Conservation (phyloP, 2,888 invertebrate species). For the Spatulosminthurus flaviceps region DNA sequence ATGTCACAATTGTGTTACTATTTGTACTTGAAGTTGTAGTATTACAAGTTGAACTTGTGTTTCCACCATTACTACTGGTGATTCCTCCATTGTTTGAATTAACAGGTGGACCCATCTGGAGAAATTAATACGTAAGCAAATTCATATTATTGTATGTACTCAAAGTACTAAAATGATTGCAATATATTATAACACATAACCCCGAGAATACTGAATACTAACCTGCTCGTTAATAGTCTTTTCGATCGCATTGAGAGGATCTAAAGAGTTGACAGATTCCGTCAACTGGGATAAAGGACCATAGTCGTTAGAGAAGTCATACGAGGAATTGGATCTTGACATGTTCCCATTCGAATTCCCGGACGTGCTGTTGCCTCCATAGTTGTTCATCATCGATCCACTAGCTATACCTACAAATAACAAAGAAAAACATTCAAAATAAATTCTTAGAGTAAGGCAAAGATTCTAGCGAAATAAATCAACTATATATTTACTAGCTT, state of each 20-base stretch:
- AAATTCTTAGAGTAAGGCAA: neutral
- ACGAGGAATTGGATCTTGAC: slow-evolving; percentile 64
- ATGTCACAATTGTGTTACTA: slow-evolving; percentile 50
- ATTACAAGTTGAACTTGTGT: slow-evolving; percentile 51
- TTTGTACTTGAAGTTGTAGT: slow-evolving; percentile 54
- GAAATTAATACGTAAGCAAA: neutral
- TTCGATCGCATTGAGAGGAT: slow-evolving; percentile 92
- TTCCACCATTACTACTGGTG: slow-evolving; percentile 56
- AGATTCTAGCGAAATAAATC: slow-evolving; percentile 11
- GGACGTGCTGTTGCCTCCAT: slow-evolving; percentile 68
- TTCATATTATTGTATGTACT: neutral
- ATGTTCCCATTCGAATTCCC: slow-evolving; percentile 62
- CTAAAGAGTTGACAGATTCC: slow-evolving; percentile 87
- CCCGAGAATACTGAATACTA: no score
- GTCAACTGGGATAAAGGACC: slow-evolving; percentile 84
- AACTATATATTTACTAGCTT: neutral
- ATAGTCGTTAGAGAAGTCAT: slow-evolving; percentile 64
- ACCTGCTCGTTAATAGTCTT: slow-evolving; percentile 91
- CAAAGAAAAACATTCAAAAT: neutral
- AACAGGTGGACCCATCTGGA: slow-evolving; percentile 46
- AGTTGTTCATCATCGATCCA: slow-evolving; percentile 81
- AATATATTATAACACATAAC: no score
- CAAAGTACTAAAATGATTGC: no score
- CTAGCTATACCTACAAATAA: slow-evolving; percentile 74
- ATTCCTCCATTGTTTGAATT: slow-evolving; percentile 32